Evolutionary conservation across 2,113 vertebrate species (phyloP), one percentile per base, ranked within the genome.

Genomic region (Craseonycteris thonglongyai): DNA sequence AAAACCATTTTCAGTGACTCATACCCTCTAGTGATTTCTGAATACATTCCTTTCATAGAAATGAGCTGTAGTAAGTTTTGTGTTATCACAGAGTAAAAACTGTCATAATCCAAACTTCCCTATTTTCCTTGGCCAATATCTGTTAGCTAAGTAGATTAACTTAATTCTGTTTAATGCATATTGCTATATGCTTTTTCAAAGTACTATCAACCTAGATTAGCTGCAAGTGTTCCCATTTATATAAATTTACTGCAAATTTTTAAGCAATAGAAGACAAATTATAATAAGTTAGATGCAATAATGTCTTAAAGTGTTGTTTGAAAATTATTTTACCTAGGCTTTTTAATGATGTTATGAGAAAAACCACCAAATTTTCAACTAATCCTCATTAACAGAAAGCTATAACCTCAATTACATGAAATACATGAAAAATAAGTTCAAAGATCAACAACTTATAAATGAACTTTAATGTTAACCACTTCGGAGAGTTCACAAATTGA

Each of bases 331-430:
- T 65, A 74, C 26, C 18, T 56, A 65, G 38, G 38, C 26, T 65
- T 72, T 91, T 65, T 72, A 79, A 94, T 26, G 9, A 56, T 47
- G 54, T 35, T 59, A 45, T 82, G 30, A 66, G 47, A 89, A 90
- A 74, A 91, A 90, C 11, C 54, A 65, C 80, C 38, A 63, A 72
- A 80, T 58, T 91, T 74, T 80, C 59, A 94, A 91, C n/a, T 81
- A 81, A 87, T 82, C 8, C 19, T 21, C 35, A 49, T 80, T 80
- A 33, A 84, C 15, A 66, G 33, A 69, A 1, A 40, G 47, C 33
- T 72, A 28, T 58, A 86, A 72, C 38, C 54, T 71, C 66, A 69
- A 45, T 42, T 79, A 58, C 21, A 13, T 58, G 75, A 80, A 95
- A 81, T 54, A 65, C 26, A 40, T 16, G 51, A 33, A 86, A 86